Evolutionary conservation across 2,888 invertebrate genomes (phyloP).

Genomic region (Drosophila birchii): DNA sequence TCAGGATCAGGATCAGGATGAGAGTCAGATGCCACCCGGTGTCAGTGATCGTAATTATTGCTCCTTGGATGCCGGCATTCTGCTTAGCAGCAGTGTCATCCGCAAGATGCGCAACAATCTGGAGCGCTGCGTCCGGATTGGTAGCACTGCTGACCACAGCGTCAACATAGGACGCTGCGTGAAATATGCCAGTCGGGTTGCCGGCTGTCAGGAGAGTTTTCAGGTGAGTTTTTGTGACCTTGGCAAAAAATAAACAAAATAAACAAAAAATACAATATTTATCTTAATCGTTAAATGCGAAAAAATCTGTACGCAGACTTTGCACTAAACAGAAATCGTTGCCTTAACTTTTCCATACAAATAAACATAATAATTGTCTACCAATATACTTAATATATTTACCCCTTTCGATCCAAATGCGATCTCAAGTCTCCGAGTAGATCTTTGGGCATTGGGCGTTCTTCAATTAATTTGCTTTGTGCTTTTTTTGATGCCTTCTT

Average conservation of each 20-base stretch:
- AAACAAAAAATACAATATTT: not conserved
- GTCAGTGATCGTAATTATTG: constrained; percentile 83
- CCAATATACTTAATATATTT: not conserved
- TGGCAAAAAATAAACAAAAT: not conserved
- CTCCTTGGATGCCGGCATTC: constrained; percentile 91
- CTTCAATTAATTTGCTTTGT: constrained; percentile 16
- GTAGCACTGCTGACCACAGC: constrained; percentile 92
- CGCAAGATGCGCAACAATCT: constrained; percentile 90
- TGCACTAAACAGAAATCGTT: not conserved
- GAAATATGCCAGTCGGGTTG: constrained; percentile 84
- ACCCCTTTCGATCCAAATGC: not conserved
- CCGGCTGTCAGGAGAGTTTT: constrained; percentile 84
- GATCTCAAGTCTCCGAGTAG: not conserved
- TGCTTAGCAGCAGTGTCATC: constrained; percentile 94
- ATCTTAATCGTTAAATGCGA: not conserved
- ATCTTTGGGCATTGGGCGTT: not conserved
- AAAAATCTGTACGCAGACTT: not conserved
- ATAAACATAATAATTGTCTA: not conserved
- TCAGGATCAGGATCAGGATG: not conserved
- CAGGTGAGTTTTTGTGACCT: constrained; percentile 83
- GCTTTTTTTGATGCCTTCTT: not conserved
- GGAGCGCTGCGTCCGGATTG: constrained; percentile 96
- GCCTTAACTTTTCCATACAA: not conserved
- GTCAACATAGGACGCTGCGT: constrained; percentile 95
- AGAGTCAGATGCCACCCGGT: constrained; percentile 44